Conservation (phyloP, 2,888 invertebrate species). For the Andrena minutula region DNA sequence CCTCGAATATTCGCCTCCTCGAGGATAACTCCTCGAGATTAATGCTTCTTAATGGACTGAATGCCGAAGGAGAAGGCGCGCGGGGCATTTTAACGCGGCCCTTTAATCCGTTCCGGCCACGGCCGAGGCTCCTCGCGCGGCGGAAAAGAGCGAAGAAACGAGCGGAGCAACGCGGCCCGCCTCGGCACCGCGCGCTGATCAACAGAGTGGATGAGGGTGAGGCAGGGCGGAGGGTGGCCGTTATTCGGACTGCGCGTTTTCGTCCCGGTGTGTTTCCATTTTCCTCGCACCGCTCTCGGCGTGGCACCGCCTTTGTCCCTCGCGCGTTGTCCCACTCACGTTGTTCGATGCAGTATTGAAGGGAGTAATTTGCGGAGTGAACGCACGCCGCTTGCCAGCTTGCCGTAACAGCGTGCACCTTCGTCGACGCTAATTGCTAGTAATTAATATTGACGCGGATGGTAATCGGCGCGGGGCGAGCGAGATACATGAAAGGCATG, state of each 20-base stretch:
- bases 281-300: constrained; percentile 11
- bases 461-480: constrained; percentile 7
- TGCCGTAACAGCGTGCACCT: constrained; percentile 12
- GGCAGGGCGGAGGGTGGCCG: neutral
- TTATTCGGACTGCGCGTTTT: constrained; percentile 18
- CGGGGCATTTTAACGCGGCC: constrained; percentile 63
- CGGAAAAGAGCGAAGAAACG: constrained; percentile 2
- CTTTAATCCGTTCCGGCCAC: constrained; percentile 50
- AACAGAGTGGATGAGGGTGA: neutral
- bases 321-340: constrained; percentile 9
- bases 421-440: constrained; percentile 20
- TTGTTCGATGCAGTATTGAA: constrained; percentile 32
- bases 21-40: constrained; percentile 71
- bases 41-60: constrained; percentile 73
- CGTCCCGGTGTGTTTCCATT: constrained; percentile 11
- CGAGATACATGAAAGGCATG: constrained; percentile 18
- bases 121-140: neutral
- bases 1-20: constrained; percentile 62
- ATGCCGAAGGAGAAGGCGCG: constrained; percentile 52
- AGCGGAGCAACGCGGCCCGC: neutral
- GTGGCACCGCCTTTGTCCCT: constrained; percentile 4
- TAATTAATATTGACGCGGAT: constrained; percentile 27
- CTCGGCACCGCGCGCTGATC: no score
- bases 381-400: constrained; percentile 6
- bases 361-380: constrained; percentile 21